A percentile compares a stretch with the other conserved stretches of the same genome.
Conservation (phyloP, 1,140 invertebrate species). For the Drosophila sturtevanti region DNA sequence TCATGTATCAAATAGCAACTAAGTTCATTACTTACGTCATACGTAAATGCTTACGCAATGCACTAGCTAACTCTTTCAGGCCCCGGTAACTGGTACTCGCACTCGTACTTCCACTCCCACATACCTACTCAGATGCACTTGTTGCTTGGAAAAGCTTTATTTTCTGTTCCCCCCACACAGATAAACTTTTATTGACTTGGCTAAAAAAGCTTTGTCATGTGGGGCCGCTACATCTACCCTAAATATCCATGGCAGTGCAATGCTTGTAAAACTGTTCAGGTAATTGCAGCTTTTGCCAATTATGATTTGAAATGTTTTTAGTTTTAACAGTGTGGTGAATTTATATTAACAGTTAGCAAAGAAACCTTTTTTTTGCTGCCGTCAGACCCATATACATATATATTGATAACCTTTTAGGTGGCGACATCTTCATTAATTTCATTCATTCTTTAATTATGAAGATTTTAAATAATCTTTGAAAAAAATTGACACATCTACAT, state of each 20-base stretch:
- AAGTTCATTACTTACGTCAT: neutral
- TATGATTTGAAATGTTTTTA: conserved; percentile 12
- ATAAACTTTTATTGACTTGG: conserved; percentile 50
- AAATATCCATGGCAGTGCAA: neutral
- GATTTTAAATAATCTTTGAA: conserved; percentile 7
- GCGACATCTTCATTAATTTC: conserved; percentile 4
- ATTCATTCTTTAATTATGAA: conserved; percentile 12
- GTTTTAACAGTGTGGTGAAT: neutral
- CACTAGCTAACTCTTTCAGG: neutral
- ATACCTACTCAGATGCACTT: neutral
- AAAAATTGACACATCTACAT: neutral
- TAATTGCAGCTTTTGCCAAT: conserved; percentile 8
- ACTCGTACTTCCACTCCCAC: neutral
- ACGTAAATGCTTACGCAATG: neutral
- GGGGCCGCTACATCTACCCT: too few relatives aligned
- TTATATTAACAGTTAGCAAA: neutral
- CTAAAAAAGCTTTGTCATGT: conserved; percentile 60
- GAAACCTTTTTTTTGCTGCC: conserved; percentile 6
- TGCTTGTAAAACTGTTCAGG: conserved; percentile 19
- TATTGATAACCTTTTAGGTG: neutral
- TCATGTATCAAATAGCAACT: neutral
- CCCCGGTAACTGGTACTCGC: too few relatives aligned
- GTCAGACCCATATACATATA: neutral
- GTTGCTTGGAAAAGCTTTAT: neutral
- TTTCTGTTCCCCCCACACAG: neutral